Evolutionary conservation across 2,888 invertebrate species (phyloP), one percentile per base, ranked within the genome.

Genomic region (Ormyrus thymus): DNA sequence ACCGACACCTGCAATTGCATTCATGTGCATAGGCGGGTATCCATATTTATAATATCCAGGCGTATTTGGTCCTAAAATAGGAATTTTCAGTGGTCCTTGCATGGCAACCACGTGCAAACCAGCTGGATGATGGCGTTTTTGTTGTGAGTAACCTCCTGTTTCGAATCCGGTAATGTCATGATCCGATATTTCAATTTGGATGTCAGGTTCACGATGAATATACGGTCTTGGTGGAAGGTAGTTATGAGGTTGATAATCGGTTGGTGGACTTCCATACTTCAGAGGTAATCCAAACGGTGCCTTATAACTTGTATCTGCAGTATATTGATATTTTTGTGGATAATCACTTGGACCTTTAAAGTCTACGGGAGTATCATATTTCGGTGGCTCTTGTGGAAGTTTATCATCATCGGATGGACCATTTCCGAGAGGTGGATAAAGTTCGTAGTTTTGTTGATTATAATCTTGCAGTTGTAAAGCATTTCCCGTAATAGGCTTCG

Each of bases 361-460:
- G 13, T 64, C 10, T 0, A 11, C 62, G 9, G 65, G 13, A n/a
- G 4, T 50, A 0, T 66, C 68, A n/a, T 70, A 59, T 7, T 59
- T 53, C 0, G 71, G 50, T 6, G 65, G 72, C 13, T 73, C 1
- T 29, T 29, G 29, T 29, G 29, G 76, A 29, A 10, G 8, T 6
- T 68, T 70, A 8, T 59, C 9, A 9, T 69, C 65, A 7, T 78
- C 74, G 5, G 50, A 0, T 10, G 81, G 79, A 1, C 59, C 72
- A 9, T 58, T 79, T 46, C 76, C 76, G 7, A 81, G 69, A 55
- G 81, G 76, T 6, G 79, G 79, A 48, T 81, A 79, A 7, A 81
- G 53, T 0, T 79, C 76, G 76, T 81, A 61, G 45, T 46, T 78
- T 5, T 59, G 65, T 10, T 74, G 64, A 15, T 81, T 81, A 51